phyloP scores from a whole-genome alignment of 2,797 vertebrate species.

The Bovichtus diacanthus region DNA sequence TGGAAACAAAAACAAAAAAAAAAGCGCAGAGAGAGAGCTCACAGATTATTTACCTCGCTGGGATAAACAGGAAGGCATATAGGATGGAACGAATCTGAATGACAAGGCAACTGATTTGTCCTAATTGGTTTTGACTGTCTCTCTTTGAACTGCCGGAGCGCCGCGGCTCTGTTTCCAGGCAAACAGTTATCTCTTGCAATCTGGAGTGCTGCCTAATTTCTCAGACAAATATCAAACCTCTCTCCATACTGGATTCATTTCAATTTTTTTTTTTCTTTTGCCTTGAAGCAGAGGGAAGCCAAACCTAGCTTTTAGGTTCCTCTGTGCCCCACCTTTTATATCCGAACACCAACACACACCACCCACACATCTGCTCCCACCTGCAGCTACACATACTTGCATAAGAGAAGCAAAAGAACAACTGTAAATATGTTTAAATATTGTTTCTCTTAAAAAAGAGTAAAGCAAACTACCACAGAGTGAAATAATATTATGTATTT shows the following conservation, averaged over 20 bases:
- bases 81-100: conserved; percentile 80
- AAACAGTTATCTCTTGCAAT: conserved; percentile 64
- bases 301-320: conserved; percentile 39
- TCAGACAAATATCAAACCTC: conserved; percentile 74
- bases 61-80: conserved; percentile 65
- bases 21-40: conserved; percentile 15
- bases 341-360: conserved; percentile 49
- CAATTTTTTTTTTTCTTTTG: conserved; percentile 45
- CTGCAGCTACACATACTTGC: conserved; percentile 31
- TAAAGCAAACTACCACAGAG: neutral
- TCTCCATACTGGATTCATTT: conserved; percentile 65
- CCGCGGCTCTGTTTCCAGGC: conserved; percentile 57
- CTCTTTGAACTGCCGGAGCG: conserved; percentile 75
- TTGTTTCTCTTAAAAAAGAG: conserved; percentile 8
- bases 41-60: conserved; percentile 69
- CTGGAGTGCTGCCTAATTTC: conserved; percentile 69
- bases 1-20: conserved; percentile 17
- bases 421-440: conserved; percentile 11
- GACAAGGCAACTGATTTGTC: conserved; percentile 80
- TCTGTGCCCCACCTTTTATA: conserved; percentile 38
- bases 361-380: conserved; percentile 46
- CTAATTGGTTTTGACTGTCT: conserved; percentile 82
- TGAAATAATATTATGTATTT: neutral
- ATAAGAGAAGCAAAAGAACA: neutral
- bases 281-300: conserved; percentile 35